A percentile compares a stretch with the other conserved stretches of the same genome.
Evolutionary conservation across 2,888 invertebrate species (phyloP).

Genomic region (Octonoba sinensis): DNA sequence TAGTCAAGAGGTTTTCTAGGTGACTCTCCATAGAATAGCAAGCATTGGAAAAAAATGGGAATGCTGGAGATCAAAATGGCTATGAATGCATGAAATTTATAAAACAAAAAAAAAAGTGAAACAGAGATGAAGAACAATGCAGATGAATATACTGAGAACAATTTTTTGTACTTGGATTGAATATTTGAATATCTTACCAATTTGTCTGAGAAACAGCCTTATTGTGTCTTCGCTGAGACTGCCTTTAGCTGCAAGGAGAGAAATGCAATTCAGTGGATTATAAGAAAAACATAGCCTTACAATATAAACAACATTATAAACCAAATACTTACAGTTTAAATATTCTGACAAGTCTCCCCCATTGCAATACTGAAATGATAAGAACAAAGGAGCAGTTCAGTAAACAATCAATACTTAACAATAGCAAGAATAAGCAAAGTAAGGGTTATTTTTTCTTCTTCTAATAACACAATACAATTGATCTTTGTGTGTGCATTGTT

Average conservation of each 20-base stretch:
- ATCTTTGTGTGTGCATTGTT: not conserved
- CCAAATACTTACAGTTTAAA: constrained; percentile 77
- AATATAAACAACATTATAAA: constrained; percentile 42
- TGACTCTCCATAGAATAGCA: too few relatives aligned
- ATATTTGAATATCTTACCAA: constrained; percentile 76
- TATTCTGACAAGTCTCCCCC: constrained; percentile 99
- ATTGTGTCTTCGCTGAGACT: constrained; percentile 98
- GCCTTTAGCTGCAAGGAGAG: constrained; percentile 80
- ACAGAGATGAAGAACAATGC: too few relatives aligned
- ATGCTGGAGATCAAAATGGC: too few relatives aligned
- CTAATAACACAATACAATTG: too few relatives aligned
- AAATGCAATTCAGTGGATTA: not conserved
- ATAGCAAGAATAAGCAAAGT: too few relatives aligned
- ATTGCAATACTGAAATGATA: constrained; percentile 89
- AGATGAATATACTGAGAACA: too few relatives aligned
- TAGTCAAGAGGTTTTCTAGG: too few relatives aligned
- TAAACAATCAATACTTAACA: not conserved
- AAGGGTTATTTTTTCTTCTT: too few relatives aligned
- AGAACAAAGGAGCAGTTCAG: not conserved
- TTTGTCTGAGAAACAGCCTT: constrained; percentile 91
- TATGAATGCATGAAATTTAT: too few relatives aligned
- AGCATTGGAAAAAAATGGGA: too few relatives aligned
- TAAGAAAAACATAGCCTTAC: constrained; percentile 19
- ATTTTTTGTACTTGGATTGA: not conserved
- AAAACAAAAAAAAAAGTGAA: too few relatives aligned